Conservation (phyloP, 2,113 vertebrate species). For the Cebidichthys violaceus region DNA sequence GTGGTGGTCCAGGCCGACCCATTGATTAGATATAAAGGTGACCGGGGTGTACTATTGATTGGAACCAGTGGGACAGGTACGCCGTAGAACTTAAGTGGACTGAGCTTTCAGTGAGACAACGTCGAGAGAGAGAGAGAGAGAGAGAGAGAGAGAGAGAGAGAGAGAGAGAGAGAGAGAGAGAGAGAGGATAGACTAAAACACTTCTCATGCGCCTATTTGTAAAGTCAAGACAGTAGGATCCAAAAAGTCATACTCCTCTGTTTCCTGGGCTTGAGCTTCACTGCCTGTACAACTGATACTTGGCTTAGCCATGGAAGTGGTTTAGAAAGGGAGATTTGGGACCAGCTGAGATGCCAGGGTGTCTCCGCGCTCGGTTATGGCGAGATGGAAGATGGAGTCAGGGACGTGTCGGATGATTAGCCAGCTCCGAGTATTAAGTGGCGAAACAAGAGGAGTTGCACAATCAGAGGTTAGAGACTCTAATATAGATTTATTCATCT, state of each 20-base stretch:
- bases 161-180: background rate
- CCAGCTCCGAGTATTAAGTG: slow-evolving; percentile 71
- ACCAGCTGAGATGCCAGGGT: slow-evolving; percentile 56
- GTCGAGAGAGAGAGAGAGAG: background rate
- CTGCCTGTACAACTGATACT: slow-evolving; percentile 55
- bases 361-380: slow-evolving; percentile 39
- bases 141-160: background rate
- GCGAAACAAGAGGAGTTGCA: slow-evolving; percentile 71
- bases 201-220: background rate
- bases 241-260: slow-evolving; percentile 32
- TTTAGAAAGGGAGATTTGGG: slow-evolving; percentile 61
- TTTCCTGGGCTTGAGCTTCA: slow-evolving; percentile 44
- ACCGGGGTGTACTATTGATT: slow-evolving; percentile 76
- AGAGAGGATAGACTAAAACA: slow-evolving; percentile 9
- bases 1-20: slow-evolving; percentile 64
- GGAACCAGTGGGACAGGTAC: slow-evolving; percentile 50
- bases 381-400: slow-evolving; percentile 66
- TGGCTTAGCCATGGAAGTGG: slow-evolving; percentile 43
- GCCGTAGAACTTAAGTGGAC: slow-evolving; percentile 35
- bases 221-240: slow-evolving; percentile 39
- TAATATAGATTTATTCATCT: slow-evolving; percentile 79
- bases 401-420: slow-evolving; percentile 74
- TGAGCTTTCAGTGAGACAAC: slow-evolving; percentile 26
- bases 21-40: slow-evolving; percentile 76
- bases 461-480: slow-evolving; percentile 74